A percentile compares a stretch with the other conserved stretches of the same genome.
Conservation (phyloP, 2,888 invertebrate genomes). For the Pristionchus entomophagus region DNA sequence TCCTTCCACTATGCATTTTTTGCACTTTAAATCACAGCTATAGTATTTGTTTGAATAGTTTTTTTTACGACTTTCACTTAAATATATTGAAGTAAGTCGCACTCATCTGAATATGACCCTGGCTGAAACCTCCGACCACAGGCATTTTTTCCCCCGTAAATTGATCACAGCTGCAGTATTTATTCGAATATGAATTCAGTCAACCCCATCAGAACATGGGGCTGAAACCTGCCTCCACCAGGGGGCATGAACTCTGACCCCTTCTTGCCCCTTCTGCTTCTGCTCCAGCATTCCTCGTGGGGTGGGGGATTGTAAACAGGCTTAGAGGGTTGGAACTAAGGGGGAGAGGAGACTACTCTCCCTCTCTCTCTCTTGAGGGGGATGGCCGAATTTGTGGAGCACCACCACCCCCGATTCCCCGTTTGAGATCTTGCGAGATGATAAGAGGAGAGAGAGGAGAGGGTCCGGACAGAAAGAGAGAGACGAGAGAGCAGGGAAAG, state of each 20-base stretch:
- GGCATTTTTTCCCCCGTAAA: too few relatives aligned
- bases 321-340: constrained; percentile 17
- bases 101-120: too few relatives aligned
- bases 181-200: too few relatives aligned
- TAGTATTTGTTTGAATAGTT: too few relatives aligned
- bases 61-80: too few relatives aligned
- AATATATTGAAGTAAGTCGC: too few relatives aligned
- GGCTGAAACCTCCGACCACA: too few relatives aligned
- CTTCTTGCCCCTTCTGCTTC: neutral
- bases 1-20: too few relatives aligned
- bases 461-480: neutral
- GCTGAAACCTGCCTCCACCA: neutral
- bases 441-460: neutral
- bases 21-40: too few relatives aligned
- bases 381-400: constrained; percentile 12
- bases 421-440: constrained; percentile 13
- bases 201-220: too few relatives aligned
- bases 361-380: neutral
- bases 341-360: neutral
- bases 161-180: too few relatives aligned
- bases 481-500: neutral
- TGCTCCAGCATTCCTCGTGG: neutral
- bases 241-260: neutral
- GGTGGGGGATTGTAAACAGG: constrained; percentile 35
- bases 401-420: too few relatives aligned